These are phyloP conservation scores for Kryptopterus vitreolus DNA, from an alignment of 2,797 vertebrate species.

Conservation along the genomic window DNA sequence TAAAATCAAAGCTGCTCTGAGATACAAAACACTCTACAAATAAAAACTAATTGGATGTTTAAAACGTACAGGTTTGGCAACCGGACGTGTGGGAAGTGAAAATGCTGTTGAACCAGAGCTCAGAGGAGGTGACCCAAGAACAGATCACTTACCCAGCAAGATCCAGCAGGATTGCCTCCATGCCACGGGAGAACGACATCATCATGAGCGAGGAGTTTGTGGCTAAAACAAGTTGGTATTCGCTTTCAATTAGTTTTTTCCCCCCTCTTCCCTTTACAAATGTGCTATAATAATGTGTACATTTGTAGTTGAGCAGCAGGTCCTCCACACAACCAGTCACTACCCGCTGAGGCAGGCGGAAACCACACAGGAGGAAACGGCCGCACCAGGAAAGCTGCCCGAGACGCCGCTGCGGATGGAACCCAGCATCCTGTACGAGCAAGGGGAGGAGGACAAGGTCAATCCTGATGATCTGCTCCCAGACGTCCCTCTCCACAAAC, in stretches of 20 bases:
- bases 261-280: no score
- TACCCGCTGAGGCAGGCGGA: constrained; percentile 82
- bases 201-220: constrained; percentile 81
- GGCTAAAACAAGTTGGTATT: constrained; percentile 77
- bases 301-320: constrained; percentile 71
- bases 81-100: constrained; percentile 88
- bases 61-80: constrained; percentile 80
- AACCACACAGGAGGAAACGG: constrained; percentile 87
- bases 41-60: no score
- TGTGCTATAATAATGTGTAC: not conserved
- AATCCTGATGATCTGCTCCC: constrained; percentile 79
- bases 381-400: constrained; percentile 88
- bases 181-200: constrained; percentile 81
- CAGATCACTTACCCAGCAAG: constrained; percentile 79
- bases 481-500: constrained; percentile 80
- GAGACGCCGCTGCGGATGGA: constrained; percentile 91
- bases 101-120: constrained; percentile 83
- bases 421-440: constrained; percentile 70
- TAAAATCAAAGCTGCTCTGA: no score
- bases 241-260: not conserved
- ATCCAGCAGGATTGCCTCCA: constrained; percentile 85
- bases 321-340: constrained; percentile 89
- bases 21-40: no score
- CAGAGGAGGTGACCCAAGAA: constrained; percentile 80
- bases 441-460: constrained; percentile 70